Percentiles rank a stretch among this genome's conserved stretches.
These are phyloP conservation scores for Ailurus styani DNA, from an alignment of 2,113 vertebrate species.

Conservation along the genomic window DNA sequence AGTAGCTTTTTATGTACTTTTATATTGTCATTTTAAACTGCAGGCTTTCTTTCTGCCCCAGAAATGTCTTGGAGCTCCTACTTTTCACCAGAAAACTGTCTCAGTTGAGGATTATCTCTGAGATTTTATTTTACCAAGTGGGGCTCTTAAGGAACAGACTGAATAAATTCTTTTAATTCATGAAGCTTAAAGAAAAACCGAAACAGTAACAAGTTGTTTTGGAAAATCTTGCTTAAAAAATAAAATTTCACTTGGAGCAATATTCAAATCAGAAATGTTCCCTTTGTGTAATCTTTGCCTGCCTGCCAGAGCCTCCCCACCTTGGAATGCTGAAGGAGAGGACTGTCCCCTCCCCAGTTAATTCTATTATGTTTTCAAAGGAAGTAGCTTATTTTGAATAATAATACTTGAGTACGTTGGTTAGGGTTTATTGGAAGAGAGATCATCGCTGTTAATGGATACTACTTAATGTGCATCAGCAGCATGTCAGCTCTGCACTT, in stretches of 20 bases:
- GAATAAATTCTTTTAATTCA: neutral
- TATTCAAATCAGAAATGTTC: neutral
- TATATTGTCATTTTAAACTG: neutral
- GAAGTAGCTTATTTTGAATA: neutral
- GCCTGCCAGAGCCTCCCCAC: neutral
- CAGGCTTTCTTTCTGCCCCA: neutral
- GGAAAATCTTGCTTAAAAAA: neutral
- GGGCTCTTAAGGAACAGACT: neutral
- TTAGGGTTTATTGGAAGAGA: neutral
- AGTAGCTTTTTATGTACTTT: neutral
- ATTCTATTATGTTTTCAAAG: neutral
- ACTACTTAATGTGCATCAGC: neutral
- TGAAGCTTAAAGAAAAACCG: neutral
- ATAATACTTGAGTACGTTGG: neutral
- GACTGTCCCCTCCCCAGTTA: neutral
- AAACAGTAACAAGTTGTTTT: neutral
- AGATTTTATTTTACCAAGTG: neutral
- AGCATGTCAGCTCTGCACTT: neutral
- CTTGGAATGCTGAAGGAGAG: too few relatives aligned
- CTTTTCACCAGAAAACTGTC: neutral
- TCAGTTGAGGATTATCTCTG: neutral
- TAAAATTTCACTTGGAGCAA: neutral
- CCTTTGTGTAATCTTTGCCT: neutral
- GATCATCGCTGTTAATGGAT: neutral
- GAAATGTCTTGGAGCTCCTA: neutral